phyloP scores from a whole-genome alignment of 2,113 vertebrate genomes.

The Myotis lucifugus region DNA sequence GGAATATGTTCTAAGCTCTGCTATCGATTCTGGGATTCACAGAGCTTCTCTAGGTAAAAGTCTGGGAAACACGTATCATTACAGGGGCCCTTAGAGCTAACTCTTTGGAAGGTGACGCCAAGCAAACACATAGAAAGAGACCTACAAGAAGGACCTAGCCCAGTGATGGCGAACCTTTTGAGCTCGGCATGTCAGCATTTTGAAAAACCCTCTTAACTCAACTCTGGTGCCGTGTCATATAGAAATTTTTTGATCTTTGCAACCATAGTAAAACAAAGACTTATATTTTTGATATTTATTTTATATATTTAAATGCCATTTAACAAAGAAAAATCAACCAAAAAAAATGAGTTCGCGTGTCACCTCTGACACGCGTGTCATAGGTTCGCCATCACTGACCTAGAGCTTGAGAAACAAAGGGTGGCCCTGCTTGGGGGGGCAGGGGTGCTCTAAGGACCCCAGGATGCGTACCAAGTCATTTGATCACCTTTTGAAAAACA shows the following conservation, averaged over 20 bases:
- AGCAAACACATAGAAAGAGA: background rate
- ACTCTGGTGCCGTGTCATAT: too few relatives aligned
- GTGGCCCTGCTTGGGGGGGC: background rate
- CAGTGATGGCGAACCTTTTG: too few relatives aligned
- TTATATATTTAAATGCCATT: too few relatives aligned
- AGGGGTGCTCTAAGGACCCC: background rate
- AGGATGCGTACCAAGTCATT: background rate
- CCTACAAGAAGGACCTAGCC: background rate
- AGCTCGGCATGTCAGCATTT: too few relatives aligned
- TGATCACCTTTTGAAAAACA: background rate
- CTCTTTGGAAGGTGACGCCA: constrained; percentile 8
- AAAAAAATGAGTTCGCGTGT: too few relatives aligned
- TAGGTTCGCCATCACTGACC: background rate
- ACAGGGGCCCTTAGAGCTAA: background rate
- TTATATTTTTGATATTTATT: too few relatives aligned
- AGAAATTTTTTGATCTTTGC: too few relatives aligned
- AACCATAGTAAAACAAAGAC: too few relatives aligned
- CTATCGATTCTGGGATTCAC: background rate
- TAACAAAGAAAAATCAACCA: too few relatives aligned
- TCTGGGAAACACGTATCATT: background rate
- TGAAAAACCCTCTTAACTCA: too few relatives aligned
- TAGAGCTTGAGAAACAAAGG: background rate
- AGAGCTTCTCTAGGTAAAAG: background rate
- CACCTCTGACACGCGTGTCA: too few relatives aligned
- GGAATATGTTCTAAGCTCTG: background rate